phyloP scores from a whole-genome alignment of 2,888 invertebrate genomes.

The Hyalella azteca region DNA sequence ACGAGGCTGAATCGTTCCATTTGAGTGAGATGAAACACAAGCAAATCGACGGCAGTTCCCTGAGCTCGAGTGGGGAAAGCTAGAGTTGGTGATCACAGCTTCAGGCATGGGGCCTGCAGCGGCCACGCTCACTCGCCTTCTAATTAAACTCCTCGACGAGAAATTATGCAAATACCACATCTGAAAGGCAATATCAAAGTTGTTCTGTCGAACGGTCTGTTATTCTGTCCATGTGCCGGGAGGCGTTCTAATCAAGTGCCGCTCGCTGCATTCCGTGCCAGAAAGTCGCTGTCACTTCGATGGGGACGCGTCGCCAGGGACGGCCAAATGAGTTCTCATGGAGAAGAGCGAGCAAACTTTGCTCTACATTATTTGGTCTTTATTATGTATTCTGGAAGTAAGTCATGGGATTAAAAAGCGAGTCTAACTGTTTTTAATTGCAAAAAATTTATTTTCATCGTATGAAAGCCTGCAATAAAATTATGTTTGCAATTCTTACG shows the following conservation, averaged over 20 bases:
- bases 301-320: no score
- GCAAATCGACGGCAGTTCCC: neutral
- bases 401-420: no score
- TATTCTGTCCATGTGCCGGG: neutral
- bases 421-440: no score
- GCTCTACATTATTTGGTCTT: no score
- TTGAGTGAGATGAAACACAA: neutral
- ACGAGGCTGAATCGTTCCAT: neutral
- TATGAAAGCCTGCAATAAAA: no score
- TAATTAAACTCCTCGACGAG: constrained; percentile 26
- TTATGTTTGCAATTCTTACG: no score
- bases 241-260: neutral
- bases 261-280: neutral
- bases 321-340: no score
- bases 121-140: neutral
- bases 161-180: constrained; percentile 32
- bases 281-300: no score
- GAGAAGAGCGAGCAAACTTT: no score
- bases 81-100: no score
- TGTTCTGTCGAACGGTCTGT: constrained; percentile 24
- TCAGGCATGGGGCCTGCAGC: neutral
- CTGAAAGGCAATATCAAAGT: constrained; percentile 33
- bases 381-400: no score
- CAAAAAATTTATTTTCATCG: no score
- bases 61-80: neutral